Evolutionary conservation across 2,797 vertebrate genomes (phyloP), one percentile per base, ranked within the genome.

Genomic region (Siniperca obscura): DNA sequence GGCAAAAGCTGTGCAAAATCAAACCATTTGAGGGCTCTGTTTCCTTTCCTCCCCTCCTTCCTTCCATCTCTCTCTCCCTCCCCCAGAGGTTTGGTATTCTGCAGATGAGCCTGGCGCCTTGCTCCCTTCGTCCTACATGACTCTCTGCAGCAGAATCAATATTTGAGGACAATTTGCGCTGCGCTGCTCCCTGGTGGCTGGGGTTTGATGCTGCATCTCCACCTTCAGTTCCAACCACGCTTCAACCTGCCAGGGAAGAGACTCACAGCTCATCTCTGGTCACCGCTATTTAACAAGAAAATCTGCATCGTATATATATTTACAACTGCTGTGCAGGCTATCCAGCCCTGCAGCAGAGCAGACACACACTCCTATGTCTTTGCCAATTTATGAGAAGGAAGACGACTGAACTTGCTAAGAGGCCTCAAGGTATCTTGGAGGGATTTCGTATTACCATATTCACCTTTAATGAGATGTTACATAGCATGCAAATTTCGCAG

Each of bases 141-240:
- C 74, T 93, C 86, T 93, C 84, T 89, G 89, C 92, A 86, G 79
- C 86, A 93, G 80, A 94, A 94, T 95, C 91, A 91, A 94, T 94
- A 93, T 94, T 94, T 92, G 92, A 95, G 91, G 90, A 93, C 92
- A 91, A 87, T 94, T 93, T 91, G 91, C 78, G 27, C 86, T 59
- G 70, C 80, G 66, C 72, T 68, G 89, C 91, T 95, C 92, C 91
- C 91, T 84, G 59, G 90, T 91, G 93, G 90, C 88, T 55, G 68
- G 68, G 70, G 87, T 89, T 81, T 85, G 87, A 83, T 2, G 77
- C 89, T 93, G 86, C 87, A 89, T 73, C 71, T 90, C 82, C 64
- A 71, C 70, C 84, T 76, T 71, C 46, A n/a, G 72, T 78, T 87
- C 78, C 80, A 74, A 53, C 66, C 60, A 30, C 50, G 69, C 65